Evolutionary conservation across 2,113 vertebrate species (phyloP).

Genomic region (Tragelaphus scriptus): DNA sequence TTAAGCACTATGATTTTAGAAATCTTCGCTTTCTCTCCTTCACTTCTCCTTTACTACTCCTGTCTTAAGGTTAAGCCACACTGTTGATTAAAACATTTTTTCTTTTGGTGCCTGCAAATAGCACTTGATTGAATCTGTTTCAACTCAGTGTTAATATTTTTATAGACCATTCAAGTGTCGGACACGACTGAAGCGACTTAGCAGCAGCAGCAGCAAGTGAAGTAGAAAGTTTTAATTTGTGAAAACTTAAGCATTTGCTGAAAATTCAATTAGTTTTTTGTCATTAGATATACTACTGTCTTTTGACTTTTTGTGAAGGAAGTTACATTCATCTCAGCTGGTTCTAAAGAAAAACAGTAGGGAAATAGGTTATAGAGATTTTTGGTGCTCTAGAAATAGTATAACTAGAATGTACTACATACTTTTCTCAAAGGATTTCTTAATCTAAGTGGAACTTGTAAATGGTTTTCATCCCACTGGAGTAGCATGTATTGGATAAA

Average conservation of each 20-base stretch:
- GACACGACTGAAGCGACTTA: no score
- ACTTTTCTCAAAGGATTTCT: slow-evolving; percentile 60
- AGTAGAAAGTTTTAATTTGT: slow-evolving; percentile 34
- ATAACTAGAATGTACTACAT: slow-evolving; percentile 60
- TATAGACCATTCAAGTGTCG: not conserved
- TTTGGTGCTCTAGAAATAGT: slow-evolving; percentile 63
- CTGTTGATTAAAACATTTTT: not conserved
- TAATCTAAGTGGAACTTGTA: slow-evolving; percentile 61
- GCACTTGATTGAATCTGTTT: not conserved
- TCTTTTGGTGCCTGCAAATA: slow-evolving; percentile 9
- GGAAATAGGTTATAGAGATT: slow-evolving; percentile 65
- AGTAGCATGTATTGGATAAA: slow-evolving; percentile 46
- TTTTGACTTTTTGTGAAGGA: slow-evolving; percentile 38
- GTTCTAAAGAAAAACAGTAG: slow-evolving; percentile 41
- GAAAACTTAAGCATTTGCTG: slow-evolving; percentile 3
- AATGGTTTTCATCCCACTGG: slow-evolving; percentile 44
- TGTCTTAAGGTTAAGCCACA: not conserved
- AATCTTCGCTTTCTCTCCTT: not conserved
- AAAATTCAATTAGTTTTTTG: slow-evolving; percentile 17
- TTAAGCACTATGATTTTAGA: slow-evolving; percentile 15
- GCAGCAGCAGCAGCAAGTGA: not conserved
- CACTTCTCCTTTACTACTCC: not conserved
- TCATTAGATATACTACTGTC: not conserved
- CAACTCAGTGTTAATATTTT: not conserved
- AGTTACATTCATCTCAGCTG: slow-evolving; percentile 45